Base-by-base conservation (phyloP, 1,140 invertebrate genomes). In the Metaphire vulgaris region DNA sequence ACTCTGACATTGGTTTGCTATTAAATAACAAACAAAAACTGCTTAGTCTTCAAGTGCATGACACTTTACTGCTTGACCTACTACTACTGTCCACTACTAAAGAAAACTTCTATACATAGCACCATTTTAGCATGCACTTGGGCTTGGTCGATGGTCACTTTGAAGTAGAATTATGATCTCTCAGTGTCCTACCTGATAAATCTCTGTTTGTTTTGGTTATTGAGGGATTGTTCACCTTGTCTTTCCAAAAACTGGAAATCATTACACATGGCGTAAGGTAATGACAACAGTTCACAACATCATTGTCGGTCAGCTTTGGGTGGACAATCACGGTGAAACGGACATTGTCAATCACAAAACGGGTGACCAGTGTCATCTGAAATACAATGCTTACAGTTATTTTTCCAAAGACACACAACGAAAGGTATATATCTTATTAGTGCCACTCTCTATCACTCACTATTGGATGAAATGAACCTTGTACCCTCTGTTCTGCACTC, bases 321-420 rank as follows among this genome's bases (percentile, higher is more conserved):
- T 99, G 21, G 98, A 99, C 88, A 95, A 99, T 85, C 94, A 97
- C 84, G 98, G 97, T 34, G 97, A 99, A 84, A 98, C 98, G 95
- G 95, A 98, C 83, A 98, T 99, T 78, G 89, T 90, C 31, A 96
- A 97, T 87, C 91, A 93, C 77, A 82, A 78, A 65, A 90, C 90
- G 68, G 95, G 95, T 72, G 92, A 96, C 82, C 95, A 94, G 84
- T 98, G 96, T 86, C 92, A 95, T 26, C 2, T 73, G 16, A 73
- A 73, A 2, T 73, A 41, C 41, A 34, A 34, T n/a, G 31, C 72
- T 21, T 6, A 33, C 72, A 56, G 72, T 30, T 41, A 26, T 88
- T 99, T 99, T 85, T 94, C 94, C 76, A 90, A 94, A 81, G 95
- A 99, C 80, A 91, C 91, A 77, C 95, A 97, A 81, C 88, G 95